phyloP scores from a whole-genome alignment of 2,113 vertebrate species.

The Furnarius figulus region DNA sequence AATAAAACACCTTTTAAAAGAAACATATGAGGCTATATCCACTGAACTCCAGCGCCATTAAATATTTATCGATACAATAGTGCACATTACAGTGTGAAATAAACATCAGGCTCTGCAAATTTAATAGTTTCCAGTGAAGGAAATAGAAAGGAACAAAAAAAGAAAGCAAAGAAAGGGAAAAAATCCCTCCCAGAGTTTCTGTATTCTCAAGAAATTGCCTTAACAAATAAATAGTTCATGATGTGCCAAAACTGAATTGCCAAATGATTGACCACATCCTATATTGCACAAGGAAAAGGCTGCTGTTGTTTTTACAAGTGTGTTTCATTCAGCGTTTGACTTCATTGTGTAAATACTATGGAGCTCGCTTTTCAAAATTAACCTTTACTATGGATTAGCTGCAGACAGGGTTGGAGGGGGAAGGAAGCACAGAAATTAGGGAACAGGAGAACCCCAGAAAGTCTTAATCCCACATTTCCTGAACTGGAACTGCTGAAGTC shows the following conservation, averaged over 20 bases:
- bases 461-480: background rate
- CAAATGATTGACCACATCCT: slow-evolving; percentile 78
- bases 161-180: slow-evolving; percentile 11
- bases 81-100: slow-evolving; percentile 51
- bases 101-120: slow-evolving; percentile 65
- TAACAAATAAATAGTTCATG: slow-evolving; percentile 77
- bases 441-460: background rate
- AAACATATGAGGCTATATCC: slow-evolving; percentile 56
- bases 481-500: background rate
- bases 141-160: background rate
- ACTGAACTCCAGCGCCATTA: slow-evolving; percentile 58
- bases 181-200: slow-evolving; percentile 32
- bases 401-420: background rate
- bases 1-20: slow-evolving; percentile 72
- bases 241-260: slow-evolving; percentile 75
- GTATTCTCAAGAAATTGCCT: slow-evolving; percentile 46
- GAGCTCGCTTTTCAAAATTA: slow-evolving; percentile 66
- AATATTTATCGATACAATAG: slow-evolving; percentile 74
- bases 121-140: slow-evolving; percentile 66
- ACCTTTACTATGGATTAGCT: slow-evolving; percentile 69
- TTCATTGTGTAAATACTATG: slow-evolving; percentile 71
- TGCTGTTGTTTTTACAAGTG: slow-evolving; percentile 77
- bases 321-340: slow-evolving; percentile 72
- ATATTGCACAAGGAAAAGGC: slow-evolving; percentile 56
- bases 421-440: slow-evolving; percentile 27